These are phyloP conservation scores for Myathropa florea DNA, from an alignment of 2,888 invertebrate species.

Conservation along the genomic window DNA sequence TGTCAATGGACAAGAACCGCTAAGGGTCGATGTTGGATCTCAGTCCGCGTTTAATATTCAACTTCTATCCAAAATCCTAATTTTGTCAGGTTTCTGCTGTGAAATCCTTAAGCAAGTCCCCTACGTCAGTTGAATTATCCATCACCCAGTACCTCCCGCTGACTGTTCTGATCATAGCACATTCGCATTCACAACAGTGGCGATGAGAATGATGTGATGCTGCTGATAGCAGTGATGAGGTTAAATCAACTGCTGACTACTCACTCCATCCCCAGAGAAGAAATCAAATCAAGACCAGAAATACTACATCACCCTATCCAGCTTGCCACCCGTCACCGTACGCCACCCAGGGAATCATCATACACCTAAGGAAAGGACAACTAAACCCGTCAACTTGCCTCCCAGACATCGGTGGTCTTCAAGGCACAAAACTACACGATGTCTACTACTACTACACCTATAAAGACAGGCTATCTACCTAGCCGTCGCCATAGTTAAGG, in stretches of 20 bases:
- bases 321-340: not conserved
- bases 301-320: not conserved
- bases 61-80: no score
- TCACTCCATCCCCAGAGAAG: no score
- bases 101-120: no score
- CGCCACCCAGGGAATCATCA: not conserved
- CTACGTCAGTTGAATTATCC: no score
- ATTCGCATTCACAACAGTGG: not conserved
- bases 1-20: no score
- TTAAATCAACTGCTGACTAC: not conserved
- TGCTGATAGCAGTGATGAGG: conserved; percentile 8
- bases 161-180: no score
- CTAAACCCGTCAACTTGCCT: conserved; percentile 56
- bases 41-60: no score
- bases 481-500: conserved; percentile 22
- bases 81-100: no score
- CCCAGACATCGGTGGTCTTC: conserved; percentile 38
- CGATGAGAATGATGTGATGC: not conserved
- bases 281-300: not conserved
- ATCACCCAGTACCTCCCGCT: no score
- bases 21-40: no score
- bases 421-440: conserved; percentile 17
- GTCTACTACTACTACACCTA: conserved; percentile 21
- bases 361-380: conserved; percentile 44
- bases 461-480: conserved; percentile 17